These are phyloP conservation scores for Caenorhabditis wallacei DNA, from an alignment of 2,888 invertebrate species.

Conservation along the genomic window DNA sequence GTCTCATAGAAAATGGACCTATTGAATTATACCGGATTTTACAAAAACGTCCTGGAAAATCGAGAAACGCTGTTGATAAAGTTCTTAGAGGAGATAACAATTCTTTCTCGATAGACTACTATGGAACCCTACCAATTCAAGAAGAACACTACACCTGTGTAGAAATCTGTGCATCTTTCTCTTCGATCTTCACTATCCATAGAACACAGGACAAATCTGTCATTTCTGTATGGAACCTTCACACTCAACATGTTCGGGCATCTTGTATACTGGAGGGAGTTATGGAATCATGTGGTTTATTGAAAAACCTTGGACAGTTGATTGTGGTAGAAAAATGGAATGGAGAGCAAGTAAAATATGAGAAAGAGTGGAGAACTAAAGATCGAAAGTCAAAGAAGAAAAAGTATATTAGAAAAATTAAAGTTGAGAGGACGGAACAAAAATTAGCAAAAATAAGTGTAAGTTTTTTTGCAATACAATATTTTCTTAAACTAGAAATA, in stretches of 20 bases:
- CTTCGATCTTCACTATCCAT: conserved; percentile 46
- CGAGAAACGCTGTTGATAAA: conserved; percentile 22
- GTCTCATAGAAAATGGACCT: conserved; percentile 41
- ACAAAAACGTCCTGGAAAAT: background rate
- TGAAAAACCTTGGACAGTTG: conserved; percentile 51
- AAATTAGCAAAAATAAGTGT: conserved; percentile 43
- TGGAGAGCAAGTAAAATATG: conserved; percentile 38
- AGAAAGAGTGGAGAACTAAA: conserved; percentile 24
- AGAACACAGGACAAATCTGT: background rate
- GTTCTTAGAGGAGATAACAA: conserved; percentile 20
- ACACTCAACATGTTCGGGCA: conserved; percentile 38
- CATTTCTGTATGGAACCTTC: conserved; percentile 56
- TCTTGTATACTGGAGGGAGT: conserved; percentile 16
- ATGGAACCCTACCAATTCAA: conserved; percentile 48
- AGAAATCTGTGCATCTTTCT: conserved; percentile 42
- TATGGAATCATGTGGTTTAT: conserved; percentile 48
- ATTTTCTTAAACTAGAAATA: background rate
- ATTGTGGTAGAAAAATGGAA: conserved; percentile 54
- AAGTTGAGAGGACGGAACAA: conserved; percentile 1
- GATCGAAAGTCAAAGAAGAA: conserved; percentile 20
- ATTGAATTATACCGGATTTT: conserved; percentile 51
- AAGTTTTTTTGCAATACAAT: background rate
- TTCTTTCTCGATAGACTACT: conserved; percentile 6
- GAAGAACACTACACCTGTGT: conserved; percentile 38
- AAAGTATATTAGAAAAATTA: conserved; percentile 32